Evolutionary conservation across 2,113 vertebrate species (phyloP).

Genomic region (Butastur rufipennis): DNA sequence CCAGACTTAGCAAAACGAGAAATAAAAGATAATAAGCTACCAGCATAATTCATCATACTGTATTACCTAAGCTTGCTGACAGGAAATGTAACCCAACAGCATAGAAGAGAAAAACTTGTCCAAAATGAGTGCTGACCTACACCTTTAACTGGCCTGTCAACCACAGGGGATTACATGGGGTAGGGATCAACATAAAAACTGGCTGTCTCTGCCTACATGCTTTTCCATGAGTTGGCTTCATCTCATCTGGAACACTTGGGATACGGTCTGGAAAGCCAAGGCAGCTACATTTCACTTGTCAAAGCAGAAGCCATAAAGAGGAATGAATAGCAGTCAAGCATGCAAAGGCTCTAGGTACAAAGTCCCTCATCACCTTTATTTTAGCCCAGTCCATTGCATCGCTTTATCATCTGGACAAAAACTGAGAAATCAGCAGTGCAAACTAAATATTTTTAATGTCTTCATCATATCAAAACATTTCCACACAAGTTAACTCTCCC

Average conservation of each 20-base stretch:
- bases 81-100: not conserved
- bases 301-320: constrained; percentile 19
- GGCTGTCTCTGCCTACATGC: not conserved
- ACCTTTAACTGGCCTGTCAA: not conserved
- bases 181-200: not conserved
- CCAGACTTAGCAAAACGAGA: not conserved
- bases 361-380: not conserved
- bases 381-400: not conserved
- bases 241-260: constrained; percentile 21
- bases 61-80: not conserved
- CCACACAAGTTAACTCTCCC: not conserved
- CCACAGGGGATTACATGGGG: not conserved
- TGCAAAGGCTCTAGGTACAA: not conserved
- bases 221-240: not conserved
- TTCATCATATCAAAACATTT: not conserved
- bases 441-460: not conserved
- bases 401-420: not conserved
- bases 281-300: constrained; percentile 38
- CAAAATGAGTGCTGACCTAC: not conserved
- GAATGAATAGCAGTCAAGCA: constrained; percentile 18
- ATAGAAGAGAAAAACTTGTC: not conserved
- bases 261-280: constrained; percentile 20
- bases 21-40: not conserved
- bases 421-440: not conserved
- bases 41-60: not conserved